These are phyloP conservation scores for Drosophila paramelanica DNA, from an alignment of 2,888 invertebrate species.

Conservation along the genomic window DNA sequence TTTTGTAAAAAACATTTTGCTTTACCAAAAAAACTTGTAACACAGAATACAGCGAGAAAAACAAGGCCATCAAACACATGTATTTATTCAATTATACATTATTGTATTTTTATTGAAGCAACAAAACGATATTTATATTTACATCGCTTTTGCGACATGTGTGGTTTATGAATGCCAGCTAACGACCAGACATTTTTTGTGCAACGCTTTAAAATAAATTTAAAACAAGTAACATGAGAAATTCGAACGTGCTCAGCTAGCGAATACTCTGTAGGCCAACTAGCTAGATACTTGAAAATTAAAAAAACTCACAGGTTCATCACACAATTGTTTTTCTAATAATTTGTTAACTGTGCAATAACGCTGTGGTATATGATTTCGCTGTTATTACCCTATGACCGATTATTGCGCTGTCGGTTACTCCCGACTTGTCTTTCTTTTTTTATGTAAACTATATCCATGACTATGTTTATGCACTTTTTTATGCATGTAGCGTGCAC, in stretches of 20 bases:
- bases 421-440: too few species aligned
- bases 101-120: slow-evolving; percentile 16
- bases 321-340: too few species aligned
- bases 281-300: too few species aligned
- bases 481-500: not conserved
- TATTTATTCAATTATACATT: not conserved
- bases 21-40: not conserved
- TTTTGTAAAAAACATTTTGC: too few species aligned
- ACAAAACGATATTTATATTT: slow-evolving; percentile 17
- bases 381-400: too few species aligned
- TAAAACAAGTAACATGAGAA: not conserved
- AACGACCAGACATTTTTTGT: slow-evolving; percentile 7
- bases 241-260: not conserved
- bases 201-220: not conserved
- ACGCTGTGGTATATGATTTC: too few species aligned
- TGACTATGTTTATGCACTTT: not conserved
- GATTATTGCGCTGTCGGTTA: too few species aligned
- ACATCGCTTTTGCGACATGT: slow-evolving; percentile 47
- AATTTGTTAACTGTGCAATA: too few species aligned
- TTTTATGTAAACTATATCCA: too few species aligned
- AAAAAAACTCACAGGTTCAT: too few species aligned
- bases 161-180: slow-evolving; percentile 60
- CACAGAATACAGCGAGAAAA: not conserved
- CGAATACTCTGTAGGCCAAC: not conserved
- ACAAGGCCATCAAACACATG: not conserved